These are phyloP conservation scores for Australoheros scitulus DNA, from an alignment of 2,113 vertebrate species.

Conservation along the genomic window DNA sequence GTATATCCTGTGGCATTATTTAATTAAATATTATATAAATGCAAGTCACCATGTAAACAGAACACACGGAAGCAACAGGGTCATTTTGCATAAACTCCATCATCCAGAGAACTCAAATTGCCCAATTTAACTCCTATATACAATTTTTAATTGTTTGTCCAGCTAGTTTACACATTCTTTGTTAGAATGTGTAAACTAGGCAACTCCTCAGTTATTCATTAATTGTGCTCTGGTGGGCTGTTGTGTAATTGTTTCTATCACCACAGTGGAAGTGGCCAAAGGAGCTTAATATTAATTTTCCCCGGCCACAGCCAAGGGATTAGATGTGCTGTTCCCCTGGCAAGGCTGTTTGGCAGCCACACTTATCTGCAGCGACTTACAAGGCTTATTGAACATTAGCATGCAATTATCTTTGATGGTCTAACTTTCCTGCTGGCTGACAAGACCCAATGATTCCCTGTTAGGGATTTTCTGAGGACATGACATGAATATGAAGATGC, in stretches of 20 bases:
- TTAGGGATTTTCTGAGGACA: conserved; percentile 58
- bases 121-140: conserved; percentile 16
- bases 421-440: conserved; percentile 69
- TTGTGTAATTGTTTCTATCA: conserved; percentile 72
- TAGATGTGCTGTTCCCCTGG: conserved; percentile 69
- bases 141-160: conserved; percentile 49
- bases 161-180: conserved; percentile 54
- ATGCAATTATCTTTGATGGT: conserved; percentile 78
- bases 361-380: conserved; percentile 72
- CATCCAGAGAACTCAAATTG: conserved; percentile 54
- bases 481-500: conserved; percentile 55
- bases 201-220: conserved; percentile 64
- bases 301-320: conserved; percentile 63
- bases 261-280: conserved; percentile 59
- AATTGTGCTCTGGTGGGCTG: conserved; percentile 56
- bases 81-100: conserved; percentile 33
- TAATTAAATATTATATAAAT: conserved; percentile 46
- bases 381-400: conserved; percentile 79
- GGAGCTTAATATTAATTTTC: conserved; percentile 70
- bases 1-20: conserved; percentile 30
- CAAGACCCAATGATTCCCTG: conserved; percentile 64
- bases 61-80: conserved; percentile 27
- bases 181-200: conserved; percentile 53
- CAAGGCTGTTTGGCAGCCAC: conserved; percentile 69
- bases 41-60: conserved; percentile 31